Evolutionary conservation across 1,140 invertebrate species (phyloP).

Genomic region (Zaprionus gabonicus): DNA sequence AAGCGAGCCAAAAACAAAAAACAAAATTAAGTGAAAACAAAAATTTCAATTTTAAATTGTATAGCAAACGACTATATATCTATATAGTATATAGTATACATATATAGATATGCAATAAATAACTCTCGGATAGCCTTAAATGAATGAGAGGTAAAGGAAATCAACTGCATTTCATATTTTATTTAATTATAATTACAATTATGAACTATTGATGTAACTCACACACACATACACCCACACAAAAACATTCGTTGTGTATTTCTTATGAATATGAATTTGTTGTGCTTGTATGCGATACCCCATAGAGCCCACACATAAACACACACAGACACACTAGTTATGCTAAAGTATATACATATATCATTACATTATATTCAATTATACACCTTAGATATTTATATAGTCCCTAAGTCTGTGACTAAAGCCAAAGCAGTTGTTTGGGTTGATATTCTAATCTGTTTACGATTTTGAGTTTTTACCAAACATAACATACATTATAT

Average conservation of each 20-base stretch:
- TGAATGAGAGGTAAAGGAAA: constrained; percentile 4
- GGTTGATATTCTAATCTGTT: neutral
- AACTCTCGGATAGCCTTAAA: constrained; percentile 36
- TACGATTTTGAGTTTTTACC: constrained; percentile 5
- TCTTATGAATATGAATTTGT: constrained; percentile 12
- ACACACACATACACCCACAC: constrained; percentile 6
- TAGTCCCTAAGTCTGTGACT: constrained; percentile 7
- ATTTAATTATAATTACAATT: constrained; percentile 12
- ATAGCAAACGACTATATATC: constrained; percentile 1
- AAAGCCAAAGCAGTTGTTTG: constrained; percentile 10
- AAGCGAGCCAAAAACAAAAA: constrained; percentile 46
- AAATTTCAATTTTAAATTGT: constrained; percentile 43
- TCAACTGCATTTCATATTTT: constrained; percentile 33
- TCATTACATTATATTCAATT: constrained; percentile 8
- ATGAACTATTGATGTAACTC: neutral
- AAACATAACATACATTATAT: constrained; percentile 3
- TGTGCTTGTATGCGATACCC: constrained; percentile 2
- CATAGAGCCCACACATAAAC: neutral
- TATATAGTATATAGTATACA: neutral
- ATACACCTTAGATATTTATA: constrained; percentile 1
- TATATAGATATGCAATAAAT: constrained; percentile 17
- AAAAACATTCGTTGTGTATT: neutral
- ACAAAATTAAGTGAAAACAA: constrained; percentile 3
- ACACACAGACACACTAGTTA: constrained; percentile 6
- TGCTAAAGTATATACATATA: constrained; percentile 4